These are phyloP conservation scores for Clepsis dumicolana DNA, from an alignment of 2,888 invertebrate genomes.

Conservation along the genomic window DNA sequence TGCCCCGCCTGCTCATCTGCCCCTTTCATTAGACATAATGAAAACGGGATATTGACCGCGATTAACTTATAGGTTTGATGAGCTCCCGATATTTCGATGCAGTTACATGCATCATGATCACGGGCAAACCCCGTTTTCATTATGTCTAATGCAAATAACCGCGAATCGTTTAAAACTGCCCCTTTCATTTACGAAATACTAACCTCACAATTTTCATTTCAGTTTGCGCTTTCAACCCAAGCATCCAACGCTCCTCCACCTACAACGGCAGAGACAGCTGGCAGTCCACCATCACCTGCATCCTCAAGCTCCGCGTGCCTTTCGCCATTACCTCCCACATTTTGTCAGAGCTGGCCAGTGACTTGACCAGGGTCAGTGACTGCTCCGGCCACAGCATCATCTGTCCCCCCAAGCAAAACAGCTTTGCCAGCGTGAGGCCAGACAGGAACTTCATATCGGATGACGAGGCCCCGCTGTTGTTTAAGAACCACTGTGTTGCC, in stretches of 20 bases:
- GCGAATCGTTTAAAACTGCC: too few species aligned
- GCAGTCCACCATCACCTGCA: conserved; percentile 87
- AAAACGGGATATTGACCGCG: too few species aligned
- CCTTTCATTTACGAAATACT: background rate
- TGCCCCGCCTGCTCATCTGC: too few species aligned
- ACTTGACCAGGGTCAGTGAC: conserved; percentile 85
- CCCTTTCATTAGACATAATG: too few species aligned
- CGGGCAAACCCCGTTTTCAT: too few species aligned
- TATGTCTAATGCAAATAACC: too few species aligned
- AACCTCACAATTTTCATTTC: conserved; percentile 49
- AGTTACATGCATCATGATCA: too few species aligned
- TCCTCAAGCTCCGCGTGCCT: conserved; percentile 85
- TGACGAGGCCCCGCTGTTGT: conserved; percentile 89
- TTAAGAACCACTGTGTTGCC: conserved; percentile 89
- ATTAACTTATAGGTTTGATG: too few species aligned
- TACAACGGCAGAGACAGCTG: conserved; percentile 88
- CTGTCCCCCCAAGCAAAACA: conserved; percentile 86
- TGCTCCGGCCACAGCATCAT: conserved; percentile 82
- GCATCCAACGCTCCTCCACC: conserved; percentile 88
- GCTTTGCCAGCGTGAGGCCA: conserved; percentile 89
- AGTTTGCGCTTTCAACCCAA: conserved; percentile 91
- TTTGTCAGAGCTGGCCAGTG: conserved; percentile 87
- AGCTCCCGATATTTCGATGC: too few species aligned
- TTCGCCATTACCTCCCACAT: conserved; percentile 90
- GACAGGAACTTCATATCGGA: conserved; percentile 92